phyloP scores from a whole-genome alignment of 2,888 invertebrate species.

The Cancer borealis region DNA sequence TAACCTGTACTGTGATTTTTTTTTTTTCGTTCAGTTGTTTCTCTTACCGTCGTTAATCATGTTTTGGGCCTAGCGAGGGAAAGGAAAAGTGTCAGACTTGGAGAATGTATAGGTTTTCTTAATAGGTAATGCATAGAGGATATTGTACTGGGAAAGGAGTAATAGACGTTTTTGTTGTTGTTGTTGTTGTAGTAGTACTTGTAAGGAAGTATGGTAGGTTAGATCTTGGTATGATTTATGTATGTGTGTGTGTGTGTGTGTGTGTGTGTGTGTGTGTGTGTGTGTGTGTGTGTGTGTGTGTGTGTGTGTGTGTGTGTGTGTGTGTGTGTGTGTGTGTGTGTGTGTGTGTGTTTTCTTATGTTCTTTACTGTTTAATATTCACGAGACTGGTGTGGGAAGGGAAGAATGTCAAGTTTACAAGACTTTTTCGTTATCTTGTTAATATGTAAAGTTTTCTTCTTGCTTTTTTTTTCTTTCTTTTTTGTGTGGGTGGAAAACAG shows the following conservation, averaged over 20 bases:
- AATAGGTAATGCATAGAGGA: not conserved
- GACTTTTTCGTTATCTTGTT: slow-evolving; percentile 3
- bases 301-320: too few relatives aligned
- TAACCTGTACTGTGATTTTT: not conserved
- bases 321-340: too few relatives aligned
- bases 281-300: not conserved
- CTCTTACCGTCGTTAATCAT: not conserved
- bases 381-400: not conserved
- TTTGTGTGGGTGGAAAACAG: not conserved
- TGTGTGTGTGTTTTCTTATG: not conserved
- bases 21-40: not conserved
- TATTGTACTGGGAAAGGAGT: not conserved
- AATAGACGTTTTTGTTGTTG: too few relatives aligned
- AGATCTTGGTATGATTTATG: too few relatives aligned
- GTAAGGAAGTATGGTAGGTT: too few relatives aligned
- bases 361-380: not conserved
- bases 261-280: not conserved
- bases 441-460: not conserved
- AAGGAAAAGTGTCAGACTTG: not conserved
- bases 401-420: not conserved
- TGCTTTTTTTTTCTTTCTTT: too few relatives aligned
- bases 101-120: not conserved
- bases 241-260: too few relatives aligned
- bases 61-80: not conserved
- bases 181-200: too few relatives aligned